Evolutionary conservation across 2,888 invertebrate species (phyloP).

Genomic region (Meghimatium bilineatum): DNA sequence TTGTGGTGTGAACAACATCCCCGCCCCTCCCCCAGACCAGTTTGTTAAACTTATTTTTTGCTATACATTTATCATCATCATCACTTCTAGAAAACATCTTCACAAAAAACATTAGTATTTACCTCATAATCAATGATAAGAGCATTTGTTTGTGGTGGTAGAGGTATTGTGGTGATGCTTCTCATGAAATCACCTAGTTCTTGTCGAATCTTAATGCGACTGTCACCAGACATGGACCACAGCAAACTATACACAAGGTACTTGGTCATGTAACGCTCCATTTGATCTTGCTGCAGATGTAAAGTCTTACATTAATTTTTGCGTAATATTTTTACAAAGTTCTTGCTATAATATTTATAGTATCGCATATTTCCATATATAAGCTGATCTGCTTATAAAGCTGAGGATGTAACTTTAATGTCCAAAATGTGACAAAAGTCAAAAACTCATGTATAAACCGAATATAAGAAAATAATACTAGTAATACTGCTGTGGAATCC

Average conservation of each 20-base stretch:
- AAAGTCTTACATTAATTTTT: not conserved
- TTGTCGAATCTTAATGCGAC: constrained; percentile 94
- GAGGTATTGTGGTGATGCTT: constrained; percentile 93
- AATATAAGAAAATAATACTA: no score
- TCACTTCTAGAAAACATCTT: no score
- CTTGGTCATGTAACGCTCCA: constrained; percentile 95
- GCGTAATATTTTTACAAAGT: not conserved
- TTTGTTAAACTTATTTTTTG: no score
- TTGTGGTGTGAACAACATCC: no score
- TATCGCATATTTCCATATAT: no score
- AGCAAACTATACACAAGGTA: constrained; percentile 93
- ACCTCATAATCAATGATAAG: constrained; percentile 98
- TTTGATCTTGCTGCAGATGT: constrained; percentile 83
- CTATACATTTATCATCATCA: no score
- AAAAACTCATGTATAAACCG: no score
- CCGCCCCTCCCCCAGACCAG: no score
- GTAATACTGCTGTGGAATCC: no score
- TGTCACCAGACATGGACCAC: constrained; percentile 99
- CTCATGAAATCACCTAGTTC: constrained; percentile 97
- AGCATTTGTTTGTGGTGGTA: constrained; percentile 87
- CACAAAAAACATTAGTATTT: not conserved
- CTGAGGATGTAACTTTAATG: no score
- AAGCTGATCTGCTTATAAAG: no score
- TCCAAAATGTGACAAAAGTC: no score
- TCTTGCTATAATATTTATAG: not conserved